phyloP scores from a whole-genome alignment of 1,140 invertebrate genomes.

The Bombus balteatus region DNA sequence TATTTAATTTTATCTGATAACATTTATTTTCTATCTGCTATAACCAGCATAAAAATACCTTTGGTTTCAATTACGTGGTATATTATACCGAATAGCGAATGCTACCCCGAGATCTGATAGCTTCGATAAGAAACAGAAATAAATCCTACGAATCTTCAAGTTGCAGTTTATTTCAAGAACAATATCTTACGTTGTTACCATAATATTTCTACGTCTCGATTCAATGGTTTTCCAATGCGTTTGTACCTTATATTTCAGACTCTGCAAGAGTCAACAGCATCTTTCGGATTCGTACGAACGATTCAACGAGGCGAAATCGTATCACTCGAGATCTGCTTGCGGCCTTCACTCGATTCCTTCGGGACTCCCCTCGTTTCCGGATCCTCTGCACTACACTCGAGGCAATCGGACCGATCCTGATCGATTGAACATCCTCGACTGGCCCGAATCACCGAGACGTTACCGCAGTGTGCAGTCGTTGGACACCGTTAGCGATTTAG shows the following conservation, averaged over 20 bases:
- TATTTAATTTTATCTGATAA: no score
- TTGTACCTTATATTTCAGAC: constrained; percentile 65
- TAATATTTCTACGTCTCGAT: not conserved
- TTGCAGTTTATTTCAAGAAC: no score
- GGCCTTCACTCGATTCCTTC: constrained; percentile 74
- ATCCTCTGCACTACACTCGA: constrained; percentile 62
- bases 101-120: no score
- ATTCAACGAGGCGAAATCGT: constrained; percentile 72
- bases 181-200: no score
- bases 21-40: no score
- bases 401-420: constrained; percentile 68
- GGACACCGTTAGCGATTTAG: constrained; percentile 79
- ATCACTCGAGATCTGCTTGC: constrained; percentile 76
- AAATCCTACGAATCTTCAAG: no score
- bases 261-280: constrained; percentile 81
- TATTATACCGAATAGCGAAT: no score
- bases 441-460: constrained; percentile 76
- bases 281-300: constrained; percentile 78
- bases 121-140: no score
- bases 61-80: no score
- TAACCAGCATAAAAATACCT: no score
- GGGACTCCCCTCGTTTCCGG: constrained; percentile 68
- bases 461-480: constrained; percentile 79
- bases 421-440: constrained; percentile 79
- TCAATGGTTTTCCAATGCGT: not conserved